Conservation (phyloP, 2,888 invertebrate genomes). For the Endotricha flammealis region DNA sequence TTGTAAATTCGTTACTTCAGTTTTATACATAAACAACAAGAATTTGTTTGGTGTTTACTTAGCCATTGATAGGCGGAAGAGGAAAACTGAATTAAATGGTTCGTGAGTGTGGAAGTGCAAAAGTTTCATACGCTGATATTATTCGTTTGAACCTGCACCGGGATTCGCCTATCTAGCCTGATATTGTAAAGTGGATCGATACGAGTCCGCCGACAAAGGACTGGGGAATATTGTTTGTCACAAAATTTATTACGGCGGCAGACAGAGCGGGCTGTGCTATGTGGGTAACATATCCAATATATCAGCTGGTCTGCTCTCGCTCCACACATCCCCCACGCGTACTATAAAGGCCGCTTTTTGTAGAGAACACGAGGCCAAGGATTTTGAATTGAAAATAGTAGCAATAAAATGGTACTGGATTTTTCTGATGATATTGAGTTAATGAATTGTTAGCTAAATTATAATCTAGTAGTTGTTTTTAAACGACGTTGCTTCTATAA, state of each 20-base stretch:
- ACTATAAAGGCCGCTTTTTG: not conserved
- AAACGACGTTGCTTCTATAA: too few species aligned
- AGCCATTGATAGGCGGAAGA: too few species aligned
- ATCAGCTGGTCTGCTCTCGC: conserved; percentile 31
- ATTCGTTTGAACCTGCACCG: conserved; percentile 22
- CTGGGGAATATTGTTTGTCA: conserved; percentile 72
- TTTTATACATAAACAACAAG: too few species aligned
- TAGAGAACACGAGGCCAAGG: not conserved
- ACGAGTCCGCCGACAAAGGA: conserved; percentile 61
- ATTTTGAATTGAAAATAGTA: not conserved
- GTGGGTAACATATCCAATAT: conserved; percentile 52
- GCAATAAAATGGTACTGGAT: too few species aligned
- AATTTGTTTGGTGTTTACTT: too few species aligned
- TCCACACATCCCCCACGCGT: not conserved
- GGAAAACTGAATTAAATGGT: too few species aligned
- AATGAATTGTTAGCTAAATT: too few species aligned
- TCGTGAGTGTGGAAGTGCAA: too few species aligned
- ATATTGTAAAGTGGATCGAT: conserved; percentile 57
- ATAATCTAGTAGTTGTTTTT: too few species aligned
- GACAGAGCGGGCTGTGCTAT: conserved; percentile 36
- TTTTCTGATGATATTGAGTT: too few species aligned
- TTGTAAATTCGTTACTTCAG: too few species aligned
- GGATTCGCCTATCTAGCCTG: conserved; percentile 25
- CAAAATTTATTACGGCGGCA: conserved; percentile 69
- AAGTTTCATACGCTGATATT: not conserved